Conservation (phyloP, 2,888 invertebrate species). For the Drosophila setosimentum region DNA sequence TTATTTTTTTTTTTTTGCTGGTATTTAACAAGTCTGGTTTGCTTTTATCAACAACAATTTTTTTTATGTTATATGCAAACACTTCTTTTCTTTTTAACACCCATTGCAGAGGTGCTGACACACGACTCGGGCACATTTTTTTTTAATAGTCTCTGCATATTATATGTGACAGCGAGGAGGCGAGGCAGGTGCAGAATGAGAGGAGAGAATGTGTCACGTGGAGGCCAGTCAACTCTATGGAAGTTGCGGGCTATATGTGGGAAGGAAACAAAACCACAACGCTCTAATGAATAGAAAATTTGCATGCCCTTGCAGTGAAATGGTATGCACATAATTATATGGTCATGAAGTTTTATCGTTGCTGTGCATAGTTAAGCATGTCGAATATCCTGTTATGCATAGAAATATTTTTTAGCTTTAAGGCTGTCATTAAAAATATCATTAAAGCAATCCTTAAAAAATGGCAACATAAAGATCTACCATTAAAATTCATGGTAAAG, state of each 20-base stretch:
- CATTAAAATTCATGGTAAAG: not conserved
- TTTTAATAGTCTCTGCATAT: slow-evolving; percentile 66
- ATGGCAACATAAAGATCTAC: not conserved
- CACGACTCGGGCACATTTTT: slow-evolving; percentile 61
- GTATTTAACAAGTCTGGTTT: slow-evolving; percentile 25
- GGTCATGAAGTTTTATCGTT: slow-evolving; percentile 37
- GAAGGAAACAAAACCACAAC: slow-evolving; percentile 16
- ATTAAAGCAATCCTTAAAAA: not conserved
- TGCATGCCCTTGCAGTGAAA: slow-evolving; percentile 49
- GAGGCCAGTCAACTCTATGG: slow-evolving; percentile 67
- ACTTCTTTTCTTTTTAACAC: slow-evolving; percentile 27
- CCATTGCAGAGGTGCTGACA: slow-evolving; percentile 56
- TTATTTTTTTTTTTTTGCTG: not conserved
- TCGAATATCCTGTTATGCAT: not conserved
- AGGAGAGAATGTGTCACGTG: slow-evolving; percentile 41
- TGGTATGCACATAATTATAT: slow-evolving; percentile 48
- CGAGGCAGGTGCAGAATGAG: not conserved
- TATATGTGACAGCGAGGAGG: slow-evolving; percentile 5
- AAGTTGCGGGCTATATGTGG: slow-evolving; percentile 45
- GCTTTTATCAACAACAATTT: too few relatives aligned
- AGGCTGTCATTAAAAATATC: not conserved
- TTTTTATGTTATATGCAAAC: slow-evolving; percentile 40
- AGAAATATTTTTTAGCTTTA: not conserved
- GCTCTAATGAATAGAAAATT: slow-evolving; percentile 47
- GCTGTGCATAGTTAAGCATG: not conserved